Base-by-base conservation (phyloP, 1,140 invertebrate species). In the Drosophila varians region DNA sequence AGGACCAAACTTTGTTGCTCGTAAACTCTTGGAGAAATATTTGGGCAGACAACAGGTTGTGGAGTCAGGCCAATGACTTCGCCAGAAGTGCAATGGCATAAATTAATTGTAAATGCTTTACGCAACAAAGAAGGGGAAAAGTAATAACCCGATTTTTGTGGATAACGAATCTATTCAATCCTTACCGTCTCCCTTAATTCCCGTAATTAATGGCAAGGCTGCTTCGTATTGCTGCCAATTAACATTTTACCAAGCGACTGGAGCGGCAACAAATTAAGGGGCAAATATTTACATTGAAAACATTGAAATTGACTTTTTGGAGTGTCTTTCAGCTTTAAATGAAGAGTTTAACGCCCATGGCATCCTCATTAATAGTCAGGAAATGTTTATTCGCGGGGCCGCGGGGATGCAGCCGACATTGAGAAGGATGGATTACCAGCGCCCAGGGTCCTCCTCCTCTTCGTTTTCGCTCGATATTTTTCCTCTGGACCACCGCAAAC, bases 11-110 rank as follows among this genome's bases (percentile, higher is more conserved):
- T 66, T 66, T 66, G n/a, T 9, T 11, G 9, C 14, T 11, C 14
- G 31, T 5, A 52, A 58, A 49, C 51, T 71, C 38, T 28, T 60
- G 16, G 46, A 31, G 21, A 72, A 72, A 61, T 47, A 34, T 25
- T 16, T 47, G 4, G 14, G 36, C 36, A 60, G 21, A 16, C 45
- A 36, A 31, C 16, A 16, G 12, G 28, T 47, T 48, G 19, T 11
- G 51, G 14, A 9, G 28, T 48, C 16, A 19, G 53, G 38, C 34
- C 46, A 69, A 34, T 38, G 62, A 49, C 64, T 38, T 47, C 12
- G 14, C 19, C 26, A 5, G 18, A 31, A 38, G 46, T 25, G 51
- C 18, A 5, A 36, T n/a, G 14, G 16, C 58, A 18, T 36, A 36
- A 45, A 66, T 55, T 51, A 47, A 70, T 36, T 49, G 48, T n/a